Base-by-base conservation (phyloP, 2,797 vertebrate species). In the Phalanger gymnotis region DNA sequence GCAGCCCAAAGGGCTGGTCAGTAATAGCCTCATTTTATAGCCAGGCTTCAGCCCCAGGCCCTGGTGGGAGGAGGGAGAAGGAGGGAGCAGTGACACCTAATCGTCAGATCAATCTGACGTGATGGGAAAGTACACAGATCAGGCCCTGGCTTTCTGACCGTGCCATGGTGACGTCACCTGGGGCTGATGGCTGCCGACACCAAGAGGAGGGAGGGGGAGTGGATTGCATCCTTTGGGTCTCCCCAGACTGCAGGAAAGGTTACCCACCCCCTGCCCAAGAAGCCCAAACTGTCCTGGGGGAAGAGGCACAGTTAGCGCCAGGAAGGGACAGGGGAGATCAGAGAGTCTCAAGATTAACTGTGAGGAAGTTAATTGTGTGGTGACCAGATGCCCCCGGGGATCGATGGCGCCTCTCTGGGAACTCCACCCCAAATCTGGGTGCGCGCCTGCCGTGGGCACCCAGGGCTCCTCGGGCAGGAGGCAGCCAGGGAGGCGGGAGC, bases 1-100 rank as follows among this genome's bases (percentile, higher is more conserved):
- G 14, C 12, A 61, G n/a, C 16, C 66, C n/a, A 0, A 0, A 10
- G 66, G 25, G 13, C 0, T 2, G 19, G 14, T 19, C 3, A 30
- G 57, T 31, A 58, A 31, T 31, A 31, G 12, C 57, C 57, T 34
- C 34, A 73, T 73, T 73, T 73, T 73, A 40, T 16, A 73, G 58
- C 31, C 58, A 34, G 3, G 3, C 57, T 4, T 0, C 12, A 7
- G 30, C n/a, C 28, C 54, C 14, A 14, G 56, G 4, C 56, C 56
- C 56, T 4, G 25, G 6, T 14, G 14, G 61, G 61, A 66, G 61
- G 34, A 66, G 34, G 19, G 66, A 81, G 34, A 40, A n/a, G 6
- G 61, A n/a, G 10, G 61, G 10, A 66, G 31, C 34, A 16, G 12
- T 16, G 11, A 61, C 16, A 4, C 61, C 34, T 7, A n/a, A 16